Conservation (phyloP, 1,140 invertebrate genomes). For the Aphelenchoides besseyi region DNA sequence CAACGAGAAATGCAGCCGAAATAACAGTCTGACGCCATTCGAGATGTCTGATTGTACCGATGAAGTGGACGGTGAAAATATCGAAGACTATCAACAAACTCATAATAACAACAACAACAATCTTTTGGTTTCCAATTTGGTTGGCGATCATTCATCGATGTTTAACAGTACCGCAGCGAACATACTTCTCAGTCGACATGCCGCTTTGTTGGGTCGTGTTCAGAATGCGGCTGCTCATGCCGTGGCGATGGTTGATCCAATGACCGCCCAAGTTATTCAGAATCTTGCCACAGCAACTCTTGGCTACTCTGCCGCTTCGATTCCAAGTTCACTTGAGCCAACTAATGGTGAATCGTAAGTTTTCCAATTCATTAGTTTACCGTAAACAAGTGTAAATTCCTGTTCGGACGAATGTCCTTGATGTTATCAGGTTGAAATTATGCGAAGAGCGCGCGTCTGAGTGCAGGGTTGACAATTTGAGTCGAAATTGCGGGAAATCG, state of each 20-base stretch:
- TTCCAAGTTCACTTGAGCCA: neutral
- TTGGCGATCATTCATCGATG: neutral
- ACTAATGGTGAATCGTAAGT: neutral
- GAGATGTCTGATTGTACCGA: neutral
- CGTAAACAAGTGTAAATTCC: neutral
- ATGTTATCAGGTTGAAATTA: neutral
- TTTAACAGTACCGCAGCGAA: neutral
- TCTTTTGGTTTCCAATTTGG: neutral
- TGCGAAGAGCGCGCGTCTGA: neutral
- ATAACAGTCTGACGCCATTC: neutral
- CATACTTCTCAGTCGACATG: neutral
- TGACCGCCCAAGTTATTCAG: neutral
- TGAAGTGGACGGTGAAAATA: neutral
- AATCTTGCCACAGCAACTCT: neutral
- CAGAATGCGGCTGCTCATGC: neutral
- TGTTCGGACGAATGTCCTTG: neutral
- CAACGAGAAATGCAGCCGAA: constrained; percentile 1
- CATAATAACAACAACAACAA: neutral
- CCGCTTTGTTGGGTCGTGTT: neutral
- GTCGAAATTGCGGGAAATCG: neutral
- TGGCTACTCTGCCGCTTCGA: neutral
- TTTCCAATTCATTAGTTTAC: neutral
- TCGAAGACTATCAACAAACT: neutral
- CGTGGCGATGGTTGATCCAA: neutral
- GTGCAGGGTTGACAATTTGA: neutral